Conservation (phyloP, 2,888 invertebrate species). For the Eupeodes latifasciatus region DNA sequence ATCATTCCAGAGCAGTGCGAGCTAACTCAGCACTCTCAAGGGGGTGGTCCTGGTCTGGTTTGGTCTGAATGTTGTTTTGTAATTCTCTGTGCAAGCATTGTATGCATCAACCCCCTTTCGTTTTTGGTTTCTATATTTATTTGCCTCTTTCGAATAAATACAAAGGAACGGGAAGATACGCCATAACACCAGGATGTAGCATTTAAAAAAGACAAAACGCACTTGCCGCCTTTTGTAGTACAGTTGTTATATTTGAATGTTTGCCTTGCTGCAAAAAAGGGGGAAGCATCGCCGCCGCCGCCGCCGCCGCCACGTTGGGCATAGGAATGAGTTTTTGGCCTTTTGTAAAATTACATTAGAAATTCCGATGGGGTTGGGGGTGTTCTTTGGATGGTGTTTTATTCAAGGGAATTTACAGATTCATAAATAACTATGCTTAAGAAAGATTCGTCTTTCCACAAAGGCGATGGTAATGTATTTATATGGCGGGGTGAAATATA, state of each 20-base stretch:
- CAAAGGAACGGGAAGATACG: conserved; percentile 35
- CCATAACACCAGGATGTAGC: conserved; percentile 49
- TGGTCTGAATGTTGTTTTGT: neutral
- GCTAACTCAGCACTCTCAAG: conserved; percentile 65
- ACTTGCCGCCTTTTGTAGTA: conserved; percentile 49
- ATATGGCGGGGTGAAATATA: neutral
- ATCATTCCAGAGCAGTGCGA: conserved; percentile 70
- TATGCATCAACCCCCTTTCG: conserved; percentile 20
- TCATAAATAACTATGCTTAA: conserved; percentile 77
- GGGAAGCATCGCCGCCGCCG: conserved; percentile 20
- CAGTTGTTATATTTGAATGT: conserved; percentile 8
- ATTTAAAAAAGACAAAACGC: conserved; percentile 74
- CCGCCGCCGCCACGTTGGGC: neutral
- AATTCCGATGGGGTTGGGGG: conserved; percentile 74
- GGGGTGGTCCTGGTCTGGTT: conserved; percentile 33
- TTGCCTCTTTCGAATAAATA: conserved; percentile 23
- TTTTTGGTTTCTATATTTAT: conserved; percentile 43
- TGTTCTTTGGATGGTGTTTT: conserved; percentile 57
- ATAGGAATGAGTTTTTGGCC: conserved; percentile 46
- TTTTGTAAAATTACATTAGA: conserved; percentile 76
- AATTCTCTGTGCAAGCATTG: conserved; percentile 18
- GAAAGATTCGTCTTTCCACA: conserved; percentile 30
- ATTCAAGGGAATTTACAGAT: conserved; percentile 78
- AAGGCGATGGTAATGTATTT: conserved; percentile 3
- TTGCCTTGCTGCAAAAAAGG: conserved; percentile 17